These are phyloP conservation scores for Exaiptasia diaphana DNA, from an alignment of 64 coral and sea anemone genomes.

Conservation along the genomic window DNA sequence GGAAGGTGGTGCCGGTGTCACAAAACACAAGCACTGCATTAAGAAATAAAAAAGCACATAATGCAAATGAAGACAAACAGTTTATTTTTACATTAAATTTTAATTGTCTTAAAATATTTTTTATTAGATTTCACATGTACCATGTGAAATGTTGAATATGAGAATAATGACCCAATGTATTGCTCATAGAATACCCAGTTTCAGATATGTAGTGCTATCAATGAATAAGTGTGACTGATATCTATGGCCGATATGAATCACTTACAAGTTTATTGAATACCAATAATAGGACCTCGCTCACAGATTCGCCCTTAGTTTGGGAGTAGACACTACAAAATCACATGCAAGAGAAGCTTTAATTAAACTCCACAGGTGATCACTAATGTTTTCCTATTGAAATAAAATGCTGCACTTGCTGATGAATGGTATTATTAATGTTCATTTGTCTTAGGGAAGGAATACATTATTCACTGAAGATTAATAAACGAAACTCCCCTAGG, in stretches of 20 bases:
- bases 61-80: neutral
- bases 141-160: no score
- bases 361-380: constrained; percentile 76
- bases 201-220: no score
- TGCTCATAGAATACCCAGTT: no score
- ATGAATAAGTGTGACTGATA: no score
- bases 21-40: no score
- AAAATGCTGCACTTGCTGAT: neutral
- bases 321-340: constrained; percentile 83
- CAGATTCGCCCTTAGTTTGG: constrained; percentile 78
- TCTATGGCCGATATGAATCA: no score
- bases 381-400: neutral
- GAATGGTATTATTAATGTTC: neutral
- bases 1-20: no score
- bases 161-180: no score
- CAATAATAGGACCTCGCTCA: constrained; percentile 85
- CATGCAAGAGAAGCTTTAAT: constrained; percentile 78
- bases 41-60: neutral
- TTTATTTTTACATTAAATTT: neutral
- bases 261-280: no score
- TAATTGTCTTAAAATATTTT: no score
- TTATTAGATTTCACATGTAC: no score
- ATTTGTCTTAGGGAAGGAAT: constrained; percentile 61
- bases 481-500: neutral
- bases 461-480: constrained; percentile 46